Percentiles rank a stretch among this genome's conserved stretches.
Evolutionary conservation across 1,140 invertebrate species (phyloP).

Genomic region (Phortica variegata): DNA sequence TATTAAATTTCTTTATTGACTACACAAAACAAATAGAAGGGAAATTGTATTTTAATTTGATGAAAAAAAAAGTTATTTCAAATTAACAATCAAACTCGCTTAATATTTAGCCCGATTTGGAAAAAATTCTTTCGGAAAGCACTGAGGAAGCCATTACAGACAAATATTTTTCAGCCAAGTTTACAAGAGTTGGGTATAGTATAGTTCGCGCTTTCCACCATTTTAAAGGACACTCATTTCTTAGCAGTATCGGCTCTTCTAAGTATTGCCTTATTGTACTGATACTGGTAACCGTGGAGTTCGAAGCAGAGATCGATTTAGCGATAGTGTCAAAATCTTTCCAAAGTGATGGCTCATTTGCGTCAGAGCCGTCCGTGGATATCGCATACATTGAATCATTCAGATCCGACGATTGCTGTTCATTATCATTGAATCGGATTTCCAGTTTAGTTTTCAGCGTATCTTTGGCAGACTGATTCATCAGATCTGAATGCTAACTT

Average conservation of each 20-base stretch:
- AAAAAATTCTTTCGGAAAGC: slow-evolving; percentile 54
- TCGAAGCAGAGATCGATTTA: too few species aligned
- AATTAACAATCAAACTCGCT: not conserved
- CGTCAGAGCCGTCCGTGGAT: not conserved
- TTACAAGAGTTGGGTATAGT: slow-evolving; percentile 36
- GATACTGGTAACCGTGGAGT: slow-evolving; percentile 29
- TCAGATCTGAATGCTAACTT: too few species aligned
- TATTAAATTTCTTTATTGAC: too few species aligned
- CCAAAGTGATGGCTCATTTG: too few species aligned
- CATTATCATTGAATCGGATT: not conserved
- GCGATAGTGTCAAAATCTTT: too few species aligned
- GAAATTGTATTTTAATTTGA: not conserved
- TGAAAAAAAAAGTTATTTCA: not conserved
- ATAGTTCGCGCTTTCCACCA: slow-evolving; percentile 34
- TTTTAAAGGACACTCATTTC: slow-evolving; percentile 37
- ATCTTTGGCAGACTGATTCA: too few species aligned
- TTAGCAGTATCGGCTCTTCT: slow-evolving; percentile 29
- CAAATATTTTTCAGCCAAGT: slow-evolving; percentile 43
- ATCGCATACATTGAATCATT: not conserved
- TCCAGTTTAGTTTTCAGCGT: too few species aligned
- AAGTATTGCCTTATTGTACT: slow-evolving; percentile 37
- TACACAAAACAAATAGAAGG: too few species aligned
- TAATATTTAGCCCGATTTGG: slow-evolving; percentile 43
- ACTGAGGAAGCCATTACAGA: slow-evolving; percentile 49
- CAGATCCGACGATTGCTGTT: not conserved